phyloP scores from a whole-genome alignment of 2,113 vertebrate species.

The Bufo gargarizans region DNA sequence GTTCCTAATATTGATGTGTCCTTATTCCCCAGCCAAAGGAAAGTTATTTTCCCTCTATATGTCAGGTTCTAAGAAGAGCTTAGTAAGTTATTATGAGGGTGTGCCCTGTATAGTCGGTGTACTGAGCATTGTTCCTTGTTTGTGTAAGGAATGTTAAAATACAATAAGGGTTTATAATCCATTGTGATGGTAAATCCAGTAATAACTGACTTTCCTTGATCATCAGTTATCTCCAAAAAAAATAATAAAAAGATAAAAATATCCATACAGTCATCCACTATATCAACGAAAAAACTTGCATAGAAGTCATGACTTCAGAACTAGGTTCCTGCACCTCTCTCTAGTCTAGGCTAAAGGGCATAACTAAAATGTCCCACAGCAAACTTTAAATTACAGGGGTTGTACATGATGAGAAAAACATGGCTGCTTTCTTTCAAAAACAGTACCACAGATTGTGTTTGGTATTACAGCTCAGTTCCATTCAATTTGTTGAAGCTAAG shows the following conservation, averaged over 20 bases:
- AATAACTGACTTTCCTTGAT: background rate
- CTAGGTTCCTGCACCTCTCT: background rate
- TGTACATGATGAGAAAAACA: no score
- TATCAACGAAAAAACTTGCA: background rate
- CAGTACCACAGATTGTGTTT: no score
- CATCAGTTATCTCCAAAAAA: background rate
- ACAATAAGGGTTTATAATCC: background rate
- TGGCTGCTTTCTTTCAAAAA: no score
- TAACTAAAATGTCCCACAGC: background rate
- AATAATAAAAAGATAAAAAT: no score
- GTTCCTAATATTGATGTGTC: background rate
- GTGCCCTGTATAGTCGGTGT: background rate
- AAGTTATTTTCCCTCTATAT: background rate
- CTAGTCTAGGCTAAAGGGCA: background rate
- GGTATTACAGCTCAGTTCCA: no score
- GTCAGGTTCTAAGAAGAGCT: background rate
- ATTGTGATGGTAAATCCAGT: background rate
- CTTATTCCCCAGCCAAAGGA: background rate
- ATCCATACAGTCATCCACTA: no score
- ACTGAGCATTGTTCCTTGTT: background rate
- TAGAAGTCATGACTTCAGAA: background rate
- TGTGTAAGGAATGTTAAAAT: background rate
- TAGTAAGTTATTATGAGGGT: background rate
- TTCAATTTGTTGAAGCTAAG: no score
- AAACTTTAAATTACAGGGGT: background rate